Evolutionary conservation across 2,113 vertebrate species (phyloP).

Genomic region (Phyllostomus discolor): DNA sequence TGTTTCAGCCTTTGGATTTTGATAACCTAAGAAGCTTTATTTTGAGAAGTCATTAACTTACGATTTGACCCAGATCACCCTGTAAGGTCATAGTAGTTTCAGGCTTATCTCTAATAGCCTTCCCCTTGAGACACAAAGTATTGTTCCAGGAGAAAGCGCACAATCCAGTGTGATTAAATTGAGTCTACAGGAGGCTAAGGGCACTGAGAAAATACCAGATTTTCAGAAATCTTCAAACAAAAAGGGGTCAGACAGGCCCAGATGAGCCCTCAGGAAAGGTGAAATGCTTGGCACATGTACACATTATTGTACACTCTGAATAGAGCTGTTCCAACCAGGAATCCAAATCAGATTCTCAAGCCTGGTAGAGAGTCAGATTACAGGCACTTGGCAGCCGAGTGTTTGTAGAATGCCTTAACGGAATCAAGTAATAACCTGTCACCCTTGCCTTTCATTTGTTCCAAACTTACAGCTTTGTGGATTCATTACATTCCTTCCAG

Average conservation of each 20-base stretch:
- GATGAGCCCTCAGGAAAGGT: neutral
- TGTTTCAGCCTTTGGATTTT: constrained; percentile 21
- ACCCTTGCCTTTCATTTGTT: neutral
- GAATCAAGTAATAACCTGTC: neutral
- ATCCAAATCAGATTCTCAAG: neutral
- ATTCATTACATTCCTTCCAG: neutral
- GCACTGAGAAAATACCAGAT: neutral
- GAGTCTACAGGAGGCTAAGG: neutral
- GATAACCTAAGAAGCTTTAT: constrained; percentile 41
- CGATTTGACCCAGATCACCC: neutral
- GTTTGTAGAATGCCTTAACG: neutral
- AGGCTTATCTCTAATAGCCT: neutral
- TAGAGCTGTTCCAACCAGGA: neutral
- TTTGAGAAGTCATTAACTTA: constrained; percentile 37
- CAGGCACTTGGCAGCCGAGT: neutral
- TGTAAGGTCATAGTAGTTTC: neutral
- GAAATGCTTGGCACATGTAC: rapidly evolving
- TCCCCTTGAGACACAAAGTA: neutral
- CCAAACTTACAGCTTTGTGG: neutral
- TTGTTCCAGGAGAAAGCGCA: neutral
- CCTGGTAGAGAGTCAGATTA: neutral
- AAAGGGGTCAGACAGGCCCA: neutral
- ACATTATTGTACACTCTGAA: neutral
- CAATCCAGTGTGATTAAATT: neutral
- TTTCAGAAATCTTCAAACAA: neutral